Percentiles rank a stretch among this genome's conserved stretches.
These are phyloP conservation scores for Callimorpha dominula DNA, from an alignment of 2,888 invertebrate species.

Conservation along the genomic window DNA sequence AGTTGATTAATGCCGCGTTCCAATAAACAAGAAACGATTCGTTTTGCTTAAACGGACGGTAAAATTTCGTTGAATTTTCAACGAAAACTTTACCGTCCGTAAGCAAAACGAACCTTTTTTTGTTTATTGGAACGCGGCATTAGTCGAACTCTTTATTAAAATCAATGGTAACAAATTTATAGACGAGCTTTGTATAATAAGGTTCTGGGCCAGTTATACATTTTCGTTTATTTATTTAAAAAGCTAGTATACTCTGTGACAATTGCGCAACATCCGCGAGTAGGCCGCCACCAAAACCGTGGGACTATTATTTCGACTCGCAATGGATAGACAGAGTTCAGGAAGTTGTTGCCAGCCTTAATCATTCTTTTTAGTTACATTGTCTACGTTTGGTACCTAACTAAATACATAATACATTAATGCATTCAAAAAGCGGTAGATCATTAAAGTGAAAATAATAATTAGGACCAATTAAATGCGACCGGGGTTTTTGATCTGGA, in stretches of 20 bases:
- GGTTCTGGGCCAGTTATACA: not conserved
- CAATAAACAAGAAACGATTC: too few relatives aligned
- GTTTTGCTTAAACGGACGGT: too few relatives aligned
- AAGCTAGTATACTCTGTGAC: not conserved
- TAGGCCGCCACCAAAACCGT: slow-evolving; percentile 2
- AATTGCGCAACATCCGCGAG: slow-evolving; percentile 8
- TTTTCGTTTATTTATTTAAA: not conserved
- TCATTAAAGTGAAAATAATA: not conserved
- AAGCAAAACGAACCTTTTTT: too few relatives aligned
- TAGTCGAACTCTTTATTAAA: too few relatives aligned
- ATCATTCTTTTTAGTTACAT: not conserved
- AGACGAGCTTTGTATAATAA: not conserved
- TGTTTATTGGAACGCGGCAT: too few relatives aligned
- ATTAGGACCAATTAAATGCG: not conserved
- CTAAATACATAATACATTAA: not conserved
- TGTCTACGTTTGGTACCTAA: not conserved
- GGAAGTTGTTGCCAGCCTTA: slow-evolving; percentile 4
- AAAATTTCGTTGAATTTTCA: too few relatives aligned
- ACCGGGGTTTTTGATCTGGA: not conserved
- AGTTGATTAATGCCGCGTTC: too few relatives aligned
- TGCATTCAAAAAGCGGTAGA: not conserved
- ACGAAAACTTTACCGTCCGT: too few relatives aligned
- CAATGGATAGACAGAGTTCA: not conserved
- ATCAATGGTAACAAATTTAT: too few relatives aligned
- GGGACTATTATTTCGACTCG: not conserved